These are phyloP conservation scores for Dendrolimus kikuchii DNA, from an alignment of 1,140 invertebrate species.

Conservation along the genomic window DNA sequence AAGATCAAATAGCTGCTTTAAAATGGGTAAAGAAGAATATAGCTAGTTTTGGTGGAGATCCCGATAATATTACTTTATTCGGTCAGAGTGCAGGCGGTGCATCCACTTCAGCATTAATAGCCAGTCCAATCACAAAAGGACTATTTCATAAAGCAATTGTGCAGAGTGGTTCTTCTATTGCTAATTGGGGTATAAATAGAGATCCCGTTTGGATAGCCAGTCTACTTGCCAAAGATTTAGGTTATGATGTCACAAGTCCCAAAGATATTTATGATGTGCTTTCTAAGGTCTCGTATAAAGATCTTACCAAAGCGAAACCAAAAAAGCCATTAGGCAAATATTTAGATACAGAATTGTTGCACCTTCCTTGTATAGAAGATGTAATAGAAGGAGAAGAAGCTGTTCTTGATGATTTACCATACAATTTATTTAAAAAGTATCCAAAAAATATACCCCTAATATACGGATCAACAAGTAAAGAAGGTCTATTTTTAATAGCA, in stretches of 20 bases:
- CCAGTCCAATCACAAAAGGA: constrained; percentile 5
- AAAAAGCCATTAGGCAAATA: neutral
- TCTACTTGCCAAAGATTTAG: constrained; percentile 4
- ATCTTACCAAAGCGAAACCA: constrained; percentile 2
- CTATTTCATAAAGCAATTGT: constrained; percentile 14
- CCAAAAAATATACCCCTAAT: constrained; percentile 9
- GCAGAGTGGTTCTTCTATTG: constrained; percentile 9
- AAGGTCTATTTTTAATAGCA: constrained; percentile 8
- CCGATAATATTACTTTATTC: constrained; percentile 10
- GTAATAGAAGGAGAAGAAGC: neutral
- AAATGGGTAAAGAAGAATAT: constrained; percentile 17
- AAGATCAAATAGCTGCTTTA: constrained; percentile 14
- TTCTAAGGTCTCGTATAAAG: neutral
- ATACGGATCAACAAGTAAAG: constrained; percentile 7
- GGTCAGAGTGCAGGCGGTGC: constrained; percentile 13
- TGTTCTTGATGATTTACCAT: constrained; percentile 4
- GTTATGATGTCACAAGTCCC: constrained; percentile 3
- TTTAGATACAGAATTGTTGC: too few relatives aligned
- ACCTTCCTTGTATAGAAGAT: too few relatives aligned
- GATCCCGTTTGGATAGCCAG: constrained; percentile 6
- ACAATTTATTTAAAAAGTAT: constrained; percentile 5
- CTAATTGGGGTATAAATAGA: constrained; percentile 1
- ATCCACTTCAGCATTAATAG: constrained; percentile 8
- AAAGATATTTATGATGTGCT: constrained; percentile 7
- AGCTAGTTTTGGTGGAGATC: constrained; percentile 11